phyloP scores from a whole-genome alignment of 2,888 invertebrate genomes.

The Dioctria linearis region DNA sequence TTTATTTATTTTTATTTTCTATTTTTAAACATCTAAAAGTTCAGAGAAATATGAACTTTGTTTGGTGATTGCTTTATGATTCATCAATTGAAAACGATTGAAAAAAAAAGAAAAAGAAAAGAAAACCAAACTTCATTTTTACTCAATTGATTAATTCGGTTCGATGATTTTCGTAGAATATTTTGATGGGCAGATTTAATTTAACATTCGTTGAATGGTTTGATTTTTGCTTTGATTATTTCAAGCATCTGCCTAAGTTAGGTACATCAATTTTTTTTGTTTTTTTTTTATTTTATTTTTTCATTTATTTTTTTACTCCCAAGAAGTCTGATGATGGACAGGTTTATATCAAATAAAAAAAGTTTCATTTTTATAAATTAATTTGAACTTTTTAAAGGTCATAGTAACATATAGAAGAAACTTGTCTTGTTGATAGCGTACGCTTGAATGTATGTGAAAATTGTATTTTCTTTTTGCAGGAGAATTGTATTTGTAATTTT shows the following conservation, averaged over 20 bases:
- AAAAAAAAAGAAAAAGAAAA: background rate
- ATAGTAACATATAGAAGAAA: too few relatives aligned
- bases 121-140: too few relatives aligned
- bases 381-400: background rate
- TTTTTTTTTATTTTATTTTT: too few relatives aligned
- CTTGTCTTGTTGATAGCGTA: too few relatives aligned
- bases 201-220: background rate
- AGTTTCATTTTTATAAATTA: background rate
- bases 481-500: too few relatives aligned
- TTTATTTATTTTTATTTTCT: too few relatives aligned
- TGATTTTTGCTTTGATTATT: background rate
- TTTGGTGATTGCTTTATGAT: background rate
- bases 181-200: slow-evolving; percentile 20
- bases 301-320: background rate
- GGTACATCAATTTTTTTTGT: background rate
- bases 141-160: slow-evolving; percentile 37
- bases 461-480: background rate
- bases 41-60: slow-evolving; percentile 5
- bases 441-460: too few relatives aligned
- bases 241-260: background rate
- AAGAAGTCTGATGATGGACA: background rate
- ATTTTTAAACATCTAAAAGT: background rate
- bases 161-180: slow-evolving; percentile 27
- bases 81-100: slow-evolving; percentile 33
- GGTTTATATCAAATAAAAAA: background rate